Evolutionary conservation across 2,797 vertebrate species (phyloP).

Genomic region (Danio tinwini): DNA sequence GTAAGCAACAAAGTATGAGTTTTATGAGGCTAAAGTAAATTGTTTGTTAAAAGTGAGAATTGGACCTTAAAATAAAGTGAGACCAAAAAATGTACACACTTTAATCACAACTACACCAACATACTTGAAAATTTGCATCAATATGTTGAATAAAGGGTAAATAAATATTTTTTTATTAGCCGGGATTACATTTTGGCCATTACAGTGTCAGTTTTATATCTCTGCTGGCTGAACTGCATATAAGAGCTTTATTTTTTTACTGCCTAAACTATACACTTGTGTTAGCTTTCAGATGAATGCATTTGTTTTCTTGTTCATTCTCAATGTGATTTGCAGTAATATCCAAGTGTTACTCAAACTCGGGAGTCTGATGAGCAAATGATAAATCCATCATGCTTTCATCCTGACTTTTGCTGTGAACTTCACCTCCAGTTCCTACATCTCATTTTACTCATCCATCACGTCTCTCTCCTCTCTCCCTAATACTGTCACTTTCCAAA

Average conservation of each 20-base stretch:
- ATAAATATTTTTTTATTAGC: too few relatives aligned
- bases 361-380: slow-evolving; percentile 34
- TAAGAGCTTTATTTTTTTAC: background rate
- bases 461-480: background rate
- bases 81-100: too few relatives aligned
- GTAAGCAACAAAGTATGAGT: too few relatives aligned
- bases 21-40: too few relatives aligned
- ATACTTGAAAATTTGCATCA: too few relatives aligned
- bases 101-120: too few relatives aligned
- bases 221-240: background rate
- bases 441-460: background rate
- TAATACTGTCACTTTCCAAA: slow-evolving; percentile 20
- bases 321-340: slow-evolving; percentile 27
- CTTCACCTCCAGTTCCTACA: slow-evolving; percentile 35
- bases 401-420: slow-evolving; percentile 1
- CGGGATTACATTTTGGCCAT: too few relatives aligned
- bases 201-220: too few relatives aligned
- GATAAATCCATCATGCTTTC: slow-evolving; percentile 41
- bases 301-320: slow-evolving; percentile 63
- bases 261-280: background rate
- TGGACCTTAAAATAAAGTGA: too few relatives aligned
- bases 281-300: slow-evolving; percentile 1
- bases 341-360: slow-evolving; percentile 17
- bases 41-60: too few relatives aligned
- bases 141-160: too few relatives aligned